Evolutionary conservation across 2,113 vertebrate species (phyloP).

Genomic region (Sphaerodactylus townsendi): DNA sequence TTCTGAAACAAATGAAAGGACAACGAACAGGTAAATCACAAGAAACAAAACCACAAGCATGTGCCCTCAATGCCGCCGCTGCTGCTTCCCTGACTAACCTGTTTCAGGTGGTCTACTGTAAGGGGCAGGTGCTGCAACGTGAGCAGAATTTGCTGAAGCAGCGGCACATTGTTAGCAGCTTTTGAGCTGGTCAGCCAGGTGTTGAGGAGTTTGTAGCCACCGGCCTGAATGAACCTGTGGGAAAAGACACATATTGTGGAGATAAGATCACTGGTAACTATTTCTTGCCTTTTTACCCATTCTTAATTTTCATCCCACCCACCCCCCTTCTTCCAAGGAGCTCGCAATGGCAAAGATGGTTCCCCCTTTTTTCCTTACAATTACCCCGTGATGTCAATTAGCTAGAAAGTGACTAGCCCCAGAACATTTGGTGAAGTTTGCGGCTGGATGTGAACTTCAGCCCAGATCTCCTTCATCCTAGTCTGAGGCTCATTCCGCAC

Average conservation of each 20-base stretch:
- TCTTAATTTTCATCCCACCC: too few relatives aligned
- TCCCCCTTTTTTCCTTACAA: too few relatives aligned
- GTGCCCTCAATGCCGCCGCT: neutral
- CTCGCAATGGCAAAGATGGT: too few relatives aligned
- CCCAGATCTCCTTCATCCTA: too few relatives aligned
- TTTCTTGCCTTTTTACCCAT: neutral
- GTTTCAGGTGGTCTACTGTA: conserved; percentile 93
- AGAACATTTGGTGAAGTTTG: too few relatives aligned
- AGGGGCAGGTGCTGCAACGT: conserved; percentile 93
- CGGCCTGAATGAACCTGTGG: conserved; percentile 87
- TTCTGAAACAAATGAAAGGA: conserved; percentile 72
- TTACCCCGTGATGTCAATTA: too few relatives aligned
- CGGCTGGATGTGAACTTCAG: too few relatives aligned
- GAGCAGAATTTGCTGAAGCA: conserved; percentile 91
- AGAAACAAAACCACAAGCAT: neutral
- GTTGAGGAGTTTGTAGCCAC: conserved; percentile 93
- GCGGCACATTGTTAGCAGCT: conserved; percentile 86
- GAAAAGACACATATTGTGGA: neutral
- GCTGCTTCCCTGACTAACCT: conserved; percentile 69
- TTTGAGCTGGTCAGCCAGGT: conserved; percentile 92
- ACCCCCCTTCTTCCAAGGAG: too few relatives aligned
- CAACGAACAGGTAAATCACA: neutral
- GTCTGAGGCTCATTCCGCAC: too few relatives aligned
- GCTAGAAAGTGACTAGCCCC: too few relatives aligned
- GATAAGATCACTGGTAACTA: neutral